phyloP scores from a whole-genome alignment of 2,797 vertebrate species.

The Dromococcyx pavoninus region DNA sequence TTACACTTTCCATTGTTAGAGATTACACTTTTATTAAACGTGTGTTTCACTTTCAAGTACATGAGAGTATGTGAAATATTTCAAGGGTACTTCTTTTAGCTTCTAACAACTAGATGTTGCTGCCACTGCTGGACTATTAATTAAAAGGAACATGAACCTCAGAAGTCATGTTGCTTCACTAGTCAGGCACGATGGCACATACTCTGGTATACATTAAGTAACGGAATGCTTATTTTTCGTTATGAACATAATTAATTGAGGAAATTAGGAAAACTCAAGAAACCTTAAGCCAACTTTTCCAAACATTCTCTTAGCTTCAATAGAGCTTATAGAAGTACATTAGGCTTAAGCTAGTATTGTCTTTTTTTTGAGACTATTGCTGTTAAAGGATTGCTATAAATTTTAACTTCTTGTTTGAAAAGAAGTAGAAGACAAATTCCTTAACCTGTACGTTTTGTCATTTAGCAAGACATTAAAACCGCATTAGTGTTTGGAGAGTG shows the following conservation, averaged over 20 bases:
- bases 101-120: constrained; percentile 59
- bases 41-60: constrained; percentile 67
- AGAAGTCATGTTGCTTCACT: background rate
- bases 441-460: background rate
- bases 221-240: background rate
- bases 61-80: constrained; percentile 69
- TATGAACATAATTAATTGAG: background rate
- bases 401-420: background rate
- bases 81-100: constrained; percentile 51
- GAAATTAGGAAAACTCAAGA: background rate
- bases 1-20: constrained; percentile 23
- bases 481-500: background rate
- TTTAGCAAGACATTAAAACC: background rate
- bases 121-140: constrained; percentile 66
- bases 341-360: background rate
- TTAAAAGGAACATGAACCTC: constrained; percentile 28
- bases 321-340: background rate
- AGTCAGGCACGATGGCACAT: no score
- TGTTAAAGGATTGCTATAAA: background rate
- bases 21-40: constrained; percentile 52
- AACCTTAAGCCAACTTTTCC: background rate
- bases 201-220: background rate
- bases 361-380: background rate
- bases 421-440: background rate
- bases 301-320: background rate